A percentile compares a stretch with the other conserved stretches of the same genome.
Evolutionary conservation across 2,888 invertebrate genomes (phyloP).

Genomic region (Aleiodes alternator): DNA sequence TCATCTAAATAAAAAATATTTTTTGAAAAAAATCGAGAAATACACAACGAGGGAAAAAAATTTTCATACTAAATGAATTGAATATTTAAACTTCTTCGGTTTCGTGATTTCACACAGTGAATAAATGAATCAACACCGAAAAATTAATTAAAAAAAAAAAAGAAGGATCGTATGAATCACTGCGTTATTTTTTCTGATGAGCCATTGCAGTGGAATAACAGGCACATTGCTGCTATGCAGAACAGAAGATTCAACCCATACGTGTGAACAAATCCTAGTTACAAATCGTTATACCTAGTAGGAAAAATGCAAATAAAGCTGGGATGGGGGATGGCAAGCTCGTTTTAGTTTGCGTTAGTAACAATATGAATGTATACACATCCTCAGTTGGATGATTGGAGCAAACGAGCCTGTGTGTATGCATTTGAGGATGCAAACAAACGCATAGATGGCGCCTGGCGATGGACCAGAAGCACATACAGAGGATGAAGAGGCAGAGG

Average conservation of each 20-base stretch:
- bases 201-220: constrained; percentile 29
- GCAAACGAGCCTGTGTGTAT: constrained; percentile 15
- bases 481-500: background rate
- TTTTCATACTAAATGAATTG: constrained; percentile 12
- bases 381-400: constrained; percentile 15
- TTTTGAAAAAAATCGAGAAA: too few species aligned
- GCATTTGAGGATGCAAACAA: constrained; percentile 43
- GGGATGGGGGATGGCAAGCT: background rate
- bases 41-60: background rate
- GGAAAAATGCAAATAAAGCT: constrained; percentile 13
- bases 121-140: constrained; percentile 7
- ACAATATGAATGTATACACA: constrained; percentile 14
- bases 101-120: background rate
- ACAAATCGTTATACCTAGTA: constrained; percentile 23
- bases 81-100: constrained; percentile 17
- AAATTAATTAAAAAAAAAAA: background rate
- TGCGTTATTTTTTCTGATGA: constrained; percentile 15
- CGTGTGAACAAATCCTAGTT: constrained; percentile 19
- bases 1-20: too few species aligned
- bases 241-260: constrained; percentile 1
- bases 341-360: constrained; percentile 22
- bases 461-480: constrained; percentile 4
- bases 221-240: background rate
- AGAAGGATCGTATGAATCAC: background rate
- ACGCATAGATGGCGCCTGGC: constrained; percentile 37